A percentile compares a stretch with the other conserved stretches of the same genome.
Conservation (phyloP, 2,797 vertebrate species). For the Kryptolebias ocellatus region DNA sequence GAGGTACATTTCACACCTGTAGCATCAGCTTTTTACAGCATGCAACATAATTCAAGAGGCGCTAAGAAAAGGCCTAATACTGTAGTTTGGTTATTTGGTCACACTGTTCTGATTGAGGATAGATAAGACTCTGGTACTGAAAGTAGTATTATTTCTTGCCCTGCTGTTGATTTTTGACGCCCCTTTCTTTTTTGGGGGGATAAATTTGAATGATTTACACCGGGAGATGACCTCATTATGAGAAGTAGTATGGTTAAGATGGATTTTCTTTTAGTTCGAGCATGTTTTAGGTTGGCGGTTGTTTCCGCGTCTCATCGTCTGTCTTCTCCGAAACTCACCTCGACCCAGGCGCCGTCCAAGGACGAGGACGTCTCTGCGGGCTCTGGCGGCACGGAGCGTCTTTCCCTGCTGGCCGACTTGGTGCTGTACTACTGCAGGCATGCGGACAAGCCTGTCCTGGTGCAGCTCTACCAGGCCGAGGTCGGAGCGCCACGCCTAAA, state of each 20-base stretch:
- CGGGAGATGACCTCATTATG: too few species aligned
- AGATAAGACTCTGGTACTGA: too few species aligned
- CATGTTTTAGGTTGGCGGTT: neutral
- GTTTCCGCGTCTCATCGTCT: neutral
- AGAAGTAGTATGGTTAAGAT: too few species aligned
- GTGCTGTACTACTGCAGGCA: constrained; percentile 95
- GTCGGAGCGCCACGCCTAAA: constrained; percentile 66
- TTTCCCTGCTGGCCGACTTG: constrained; percentile 93
- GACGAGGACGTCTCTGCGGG: constrained; percentile 65
- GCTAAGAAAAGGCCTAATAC: too few species aligned
- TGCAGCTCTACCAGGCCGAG: constrained; percentile 95
- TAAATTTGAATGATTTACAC: too few species aligned
- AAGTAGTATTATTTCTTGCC: too few species aligned
- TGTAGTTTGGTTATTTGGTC: too few species aligned
- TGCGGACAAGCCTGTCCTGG: constrained; percentile 85
- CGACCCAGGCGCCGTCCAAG: constrained; percentile 79
- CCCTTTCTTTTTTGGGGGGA: too few species aligned
- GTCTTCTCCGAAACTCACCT: neutral
- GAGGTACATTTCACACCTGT: constrained; percentile 78
- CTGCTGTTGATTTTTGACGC: too few species aligned
- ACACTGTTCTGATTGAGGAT: too few species aligned
- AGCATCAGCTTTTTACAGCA: neutral
- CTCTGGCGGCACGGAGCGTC: constrained; percentile 58
- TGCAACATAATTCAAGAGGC: neutral
- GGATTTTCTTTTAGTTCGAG: neutral